Percentiles rank a stretch among this genome's conserved stretches.
Evolutionary conservation across 2,113 vertebrate species (phyloP).

Genomic region (Fulmarus glacialis): DNA sequence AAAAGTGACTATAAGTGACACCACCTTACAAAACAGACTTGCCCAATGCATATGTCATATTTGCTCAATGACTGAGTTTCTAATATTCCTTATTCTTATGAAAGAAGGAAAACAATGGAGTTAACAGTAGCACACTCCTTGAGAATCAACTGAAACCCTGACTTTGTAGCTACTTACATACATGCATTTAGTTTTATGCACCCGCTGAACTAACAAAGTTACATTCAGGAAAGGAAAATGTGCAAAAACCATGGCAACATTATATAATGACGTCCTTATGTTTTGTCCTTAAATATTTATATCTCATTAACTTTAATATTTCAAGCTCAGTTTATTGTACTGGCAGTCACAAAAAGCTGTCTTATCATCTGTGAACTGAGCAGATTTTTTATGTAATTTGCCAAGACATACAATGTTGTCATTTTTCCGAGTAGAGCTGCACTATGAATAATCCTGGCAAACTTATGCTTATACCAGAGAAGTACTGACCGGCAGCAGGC

Average conservation of each 20-base stretch:
- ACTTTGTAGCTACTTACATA: background rate
- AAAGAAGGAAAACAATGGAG: background rate
- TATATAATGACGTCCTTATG: background rate
- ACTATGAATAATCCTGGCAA: slow-evolving; percentile 37
- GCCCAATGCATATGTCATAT: background rate
- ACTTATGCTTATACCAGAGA: slow-evolving; percentile 39
- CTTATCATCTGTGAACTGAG: background rate
- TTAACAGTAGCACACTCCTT: background rate
- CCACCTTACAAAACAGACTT: background rate
- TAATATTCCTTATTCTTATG: background rate
- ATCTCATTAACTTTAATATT: slow-evolving; percentile 22
- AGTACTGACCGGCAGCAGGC: slow-evolving; percentile 39
- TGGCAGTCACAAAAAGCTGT: slow-evolving; percentile 10
- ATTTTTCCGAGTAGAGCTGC: slow-evolving; percentile 27
- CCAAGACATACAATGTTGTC: background rate
- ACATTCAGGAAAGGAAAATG: background rate
- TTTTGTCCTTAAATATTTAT: slow-evolving; percentile 17
- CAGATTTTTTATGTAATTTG: background rate
- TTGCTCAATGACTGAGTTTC: background rate
- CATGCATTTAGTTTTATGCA: background rate
- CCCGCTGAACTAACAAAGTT: background rate
- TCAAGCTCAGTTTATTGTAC: background rate
- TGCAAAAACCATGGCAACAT: background rate
- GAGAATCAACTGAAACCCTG: background rate
- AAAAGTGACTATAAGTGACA: background rate